Evolutionary conservation across 2,888 invertebrate genomes (phyloP).

Genomic region (Catocala nupta): DNA sequence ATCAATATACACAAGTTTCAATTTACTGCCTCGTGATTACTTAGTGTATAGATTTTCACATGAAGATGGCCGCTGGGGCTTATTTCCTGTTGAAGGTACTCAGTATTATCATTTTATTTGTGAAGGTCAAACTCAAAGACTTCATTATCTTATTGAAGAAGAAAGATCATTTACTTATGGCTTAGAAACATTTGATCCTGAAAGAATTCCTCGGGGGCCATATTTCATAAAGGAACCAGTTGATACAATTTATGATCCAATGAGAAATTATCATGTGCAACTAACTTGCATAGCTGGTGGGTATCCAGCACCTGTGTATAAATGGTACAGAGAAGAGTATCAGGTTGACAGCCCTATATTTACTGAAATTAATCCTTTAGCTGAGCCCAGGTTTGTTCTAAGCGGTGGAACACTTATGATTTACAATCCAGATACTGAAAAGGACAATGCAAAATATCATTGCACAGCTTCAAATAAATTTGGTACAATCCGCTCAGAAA

Average conservation of each 20-base stretch:
- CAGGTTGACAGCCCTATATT: constrained; percentile 92
- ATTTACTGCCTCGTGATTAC: constrained; percentile 89
- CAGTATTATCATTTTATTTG: constrained; percentile 95
- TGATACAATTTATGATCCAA: constrained; percentile 94
- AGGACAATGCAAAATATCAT: constrained; percentile 96
- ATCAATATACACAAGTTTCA: constrained; percentile 75
- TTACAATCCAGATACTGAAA: constrained; percentile 92
- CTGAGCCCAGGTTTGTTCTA: constrained; percentile 92
- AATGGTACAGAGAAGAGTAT: constrained; percentile 96
- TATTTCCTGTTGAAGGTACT: constrained; percentile 92
- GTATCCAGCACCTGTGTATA: constrained; percentile 95
- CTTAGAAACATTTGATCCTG: constrained; percentile 92
- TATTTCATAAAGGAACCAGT: constrained; percentile 95
- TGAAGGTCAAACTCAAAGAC: constrained; percentile 92
- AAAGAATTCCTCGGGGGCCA: constrained; percentile 95
- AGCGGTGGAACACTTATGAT: constrained; percentile 97
- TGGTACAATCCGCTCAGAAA: constrained; percentile 96
- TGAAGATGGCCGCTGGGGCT: constrained; percentile 93
- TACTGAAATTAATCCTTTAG: constrained; percentile 92
- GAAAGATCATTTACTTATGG: constrained; percentile 95
- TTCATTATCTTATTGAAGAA: constrained; percentile 91
- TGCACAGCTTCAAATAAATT: constrained; percentile 96
- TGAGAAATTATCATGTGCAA: constrained; percentile 92
- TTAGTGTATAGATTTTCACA: constrained; percentile 93
- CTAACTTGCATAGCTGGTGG: constrained; percentile 94